Evolutionary conservation across 1,140 invertebrate species (phyloP).

Genomic region (Pinna nobilis): DNA sequence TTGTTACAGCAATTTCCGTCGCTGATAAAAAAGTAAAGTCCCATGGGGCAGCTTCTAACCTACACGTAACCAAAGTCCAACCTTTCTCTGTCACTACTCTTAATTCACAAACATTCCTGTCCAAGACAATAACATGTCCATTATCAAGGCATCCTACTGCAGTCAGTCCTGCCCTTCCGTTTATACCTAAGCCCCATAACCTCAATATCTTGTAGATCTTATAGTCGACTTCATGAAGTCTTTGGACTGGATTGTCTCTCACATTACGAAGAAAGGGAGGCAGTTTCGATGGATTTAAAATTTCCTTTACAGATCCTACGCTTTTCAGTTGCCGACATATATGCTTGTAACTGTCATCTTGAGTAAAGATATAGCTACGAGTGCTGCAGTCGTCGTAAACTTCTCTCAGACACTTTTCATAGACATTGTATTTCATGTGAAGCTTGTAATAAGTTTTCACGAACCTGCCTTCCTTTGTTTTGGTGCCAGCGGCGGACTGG

Average conservation of each 20-base stretch:
- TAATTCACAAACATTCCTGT: conserved; percentile 1
- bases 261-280: conserved; percentile 1
- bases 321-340: no score
- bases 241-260: neutral
- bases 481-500: neutral
- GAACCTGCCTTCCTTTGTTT: neutral
- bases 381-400: conserved; percentile 24
- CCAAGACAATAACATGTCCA: neutral
- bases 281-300: neutral
- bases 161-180: neutral
- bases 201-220: neutral
- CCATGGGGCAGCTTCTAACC: neutral
- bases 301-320: conserved; percentile 2
- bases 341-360: no score
- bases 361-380: no score
- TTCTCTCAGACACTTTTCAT: conserved; percentile 18
- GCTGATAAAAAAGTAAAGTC: conserved; percentile 5
- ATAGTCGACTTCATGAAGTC: no score
- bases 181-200: conserved; percentile 9
- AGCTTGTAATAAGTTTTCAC: conserved; percentile 1
- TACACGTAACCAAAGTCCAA: neutral
- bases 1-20: neutral
- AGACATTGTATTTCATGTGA: neutral
- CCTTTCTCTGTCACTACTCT: neutral
- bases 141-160: neutral